Evolutionary conservation across 2,888 invertebrate genomes (phyloP).

Genomic region (Neelides folsomi): DNA sequence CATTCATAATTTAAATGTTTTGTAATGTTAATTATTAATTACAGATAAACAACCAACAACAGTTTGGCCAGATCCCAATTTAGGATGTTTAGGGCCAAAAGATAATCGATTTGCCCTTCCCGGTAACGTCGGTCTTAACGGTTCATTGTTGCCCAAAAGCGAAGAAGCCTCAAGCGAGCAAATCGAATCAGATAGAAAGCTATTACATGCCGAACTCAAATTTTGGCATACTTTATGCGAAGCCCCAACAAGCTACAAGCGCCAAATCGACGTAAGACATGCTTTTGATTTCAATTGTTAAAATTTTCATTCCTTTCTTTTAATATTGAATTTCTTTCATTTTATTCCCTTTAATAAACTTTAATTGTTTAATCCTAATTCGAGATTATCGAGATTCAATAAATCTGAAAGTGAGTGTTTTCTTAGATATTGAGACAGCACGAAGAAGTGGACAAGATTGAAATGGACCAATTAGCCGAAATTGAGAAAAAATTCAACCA

Average conservation of each 20-base stretch:
- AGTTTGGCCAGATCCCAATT: constrained; percentile 42
- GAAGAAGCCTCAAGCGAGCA: constrained; percentile 21
- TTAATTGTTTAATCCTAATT: not conserved
- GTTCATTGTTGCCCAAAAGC: constrained; percentile 9
- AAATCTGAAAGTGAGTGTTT: not conserved
- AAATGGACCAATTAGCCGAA: constrained; percentile 25
- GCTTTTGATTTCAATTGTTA: too few relatives aligned
- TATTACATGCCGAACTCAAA: constrained; percentile 25
- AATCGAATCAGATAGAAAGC: constrained; percentile 26
- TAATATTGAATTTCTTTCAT: not conserved
- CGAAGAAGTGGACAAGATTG: constrained; percentile 23
- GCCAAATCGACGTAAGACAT: constrained; percentile 22
- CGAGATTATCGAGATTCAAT: not conserved
- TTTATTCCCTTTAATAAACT: not conserved
- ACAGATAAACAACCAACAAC: constrained; percentile 10
- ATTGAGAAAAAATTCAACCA: constrained; percentile 19
- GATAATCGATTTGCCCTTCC: constrained; percentile 57
- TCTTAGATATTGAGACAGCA: constrained; percentile 23
- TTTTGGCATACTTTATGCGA: constrained; percentile 29
- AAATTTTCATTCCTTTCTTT: too few relatives aligned
- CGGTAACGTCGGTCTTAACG: constrained; percentile 52
- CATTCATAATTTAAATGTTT: not conserved
- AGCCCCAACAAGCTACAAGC: constrained; percentile 25
- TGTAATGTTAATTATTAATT: too few relatives aligned
- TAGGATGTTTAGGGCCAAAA: constrained; percentile 51